Evolutionary conservation across 2,797 vertebrate genomes (phyloP).

Genomic region (Hylomyscus alleni): DNA sequence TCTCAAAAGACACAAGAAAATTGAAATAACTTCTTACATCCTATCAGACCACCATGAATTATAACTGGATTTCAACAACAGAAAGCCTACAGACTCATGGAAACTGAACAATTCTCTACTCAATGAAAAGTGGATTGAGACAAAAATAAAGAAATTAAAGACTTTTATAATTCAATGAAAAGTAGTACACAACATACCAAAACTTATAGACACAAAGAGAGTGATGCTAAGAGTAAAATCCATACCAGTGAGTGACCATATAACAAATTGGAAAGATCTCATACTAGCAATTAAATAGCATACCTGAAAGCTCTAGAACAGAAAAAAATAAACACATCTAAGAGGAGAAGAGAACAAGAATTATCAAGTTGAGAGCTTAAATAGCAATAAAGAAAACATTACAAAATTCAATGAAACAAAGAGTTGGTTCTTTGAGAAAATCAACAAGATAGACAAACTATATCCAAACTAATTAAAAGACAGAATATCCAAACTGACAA

Average conservation of each 20-base stretch:
- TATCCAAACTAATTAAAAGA: not conserved
- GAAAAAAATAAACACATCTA: not conserved
- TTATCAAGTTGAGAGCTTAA: not conserved
- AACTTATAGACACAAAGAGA: not conserved
- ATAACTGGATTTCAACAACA: not conserved
- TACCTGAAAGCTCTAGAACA: not conserved
- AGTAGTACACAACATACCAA: not conserved
- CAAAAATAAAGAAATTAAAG: not conserved
- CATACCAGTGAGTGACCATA: not conserved
- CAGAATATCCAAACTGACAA: not conserved
- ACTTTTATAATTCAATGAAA: not conserved
- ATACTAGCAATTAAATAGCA: not conserved
- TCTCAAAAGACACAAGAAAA: not conserved
- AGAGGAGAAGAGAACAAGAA: not conserved
- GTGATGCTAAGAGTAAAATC: not conserved
- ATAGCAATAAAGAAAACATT: not conserved
- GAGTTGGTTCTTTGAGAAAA: not conserved
- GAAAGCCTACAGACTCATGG: not conserved
- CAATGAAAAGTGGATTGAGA: not conserved
- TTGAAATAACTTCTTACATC: not conserved
- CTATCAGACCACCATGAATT: not conserved
- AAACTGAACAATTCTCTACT: not conserved
- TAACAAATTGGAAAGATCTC: not conserved
- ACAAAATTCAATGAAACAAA: not conserved
- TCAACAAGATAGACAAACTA: not conserved